Evolutionary conservation across 2,797 vertebrate genomes (phyloP).

Genomic region (Gymnothorax reevesii): DNA sequence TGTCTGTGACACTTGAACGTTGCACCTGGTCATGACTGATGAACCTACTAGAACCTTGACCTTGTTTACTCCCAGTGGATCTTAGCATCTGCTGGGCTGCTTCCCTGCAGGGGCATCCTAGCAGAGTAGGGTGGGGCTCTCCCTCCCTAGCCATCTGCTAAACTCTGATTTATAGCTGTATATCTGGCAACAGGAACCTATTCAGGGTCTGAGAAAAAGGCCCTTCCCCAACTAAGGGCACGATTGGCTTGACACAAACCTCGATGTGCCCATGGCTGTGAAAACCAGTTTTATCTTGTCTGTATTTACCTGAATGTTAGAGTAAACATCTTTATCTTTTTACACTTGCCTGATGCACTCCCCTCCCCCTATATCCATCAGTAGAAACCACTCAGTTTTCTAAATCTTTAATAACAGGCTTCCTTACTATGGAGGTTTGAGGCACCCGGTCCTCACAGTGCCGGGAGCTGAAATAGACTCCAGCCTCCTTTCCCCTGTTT

Average conservation of each 20-base stretch:
- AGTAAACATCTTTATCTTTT: constrained; percentile 5
- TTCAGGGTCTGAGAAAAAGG: not conserved
- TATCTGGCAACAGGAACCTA: not conserved
- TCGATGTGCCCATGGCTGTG: not conserved
- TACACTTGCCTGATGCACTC: not conserved
- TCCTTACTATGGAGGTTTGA: not conserved
- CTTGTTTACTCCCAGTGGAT: not conserved
- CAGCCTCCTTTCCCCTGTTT: not conserved
- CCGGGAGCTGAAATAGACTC: not conserved
- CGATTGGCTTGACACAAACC: not conserved
- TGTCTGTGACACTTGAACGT: not conserved
- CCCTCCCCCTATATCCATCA: not conserved
- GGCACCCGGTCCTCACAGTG: not conserved
- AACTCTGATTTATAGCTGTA: not conserved
- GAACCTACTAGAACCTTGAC: not conserved
- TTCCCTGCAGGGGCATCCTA: not conserved
- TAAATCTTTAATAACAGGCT: constrained; percentile 13
- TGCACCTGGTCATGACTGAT: constrained; percentile 1
- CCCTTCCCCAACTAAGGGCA: not conserved
- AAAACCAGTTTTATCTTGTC: not conserved
- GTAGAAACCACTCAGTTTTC: not conserved
- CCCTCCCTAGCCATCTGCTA: not conserved
- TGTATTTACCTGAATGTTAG: not conserved
- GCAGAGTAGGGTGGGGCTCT: not conserved
- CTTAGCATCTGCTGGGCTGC: not conserved